Evolutionary conservation across 2,113 vertebrate genomes (phyloP), one percentile per base, ranked within the genome.

Genomic region (Aptenodytes patagonicus): DNA sequence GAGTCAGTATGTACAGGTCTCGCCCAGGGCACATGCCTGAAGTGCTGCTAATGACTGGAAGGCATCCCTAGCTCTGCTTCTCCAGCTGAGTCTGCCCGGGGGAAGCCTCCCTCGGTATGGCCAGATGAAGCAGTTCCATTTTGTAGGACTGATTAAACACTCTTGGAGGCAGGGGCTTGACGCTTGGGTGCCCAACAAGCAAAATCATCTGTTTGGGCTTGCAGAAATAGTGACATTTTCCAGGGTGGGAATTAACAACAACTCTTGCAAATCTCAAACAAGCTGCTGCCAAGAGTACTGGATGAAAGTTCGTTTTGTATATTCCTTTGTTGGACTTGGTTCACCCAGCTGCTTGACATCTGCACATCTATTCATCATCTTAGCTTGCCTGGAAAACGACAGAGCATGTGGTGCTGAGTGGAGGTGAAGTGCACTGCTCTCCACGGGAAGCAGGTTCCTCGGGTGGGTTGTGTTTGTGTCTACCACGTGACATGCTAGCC

Each of bases 11-110:
- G 4, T 34, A 4, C 19, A 29, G 7, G 4, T 57, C 52, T 62
- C 1, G 0, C 36, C 40, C 28, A 10, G n/a, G 22, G 18, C 38
- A 60, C 58, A 15, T 0, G 1, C 20, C 38, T 60, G 15, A 62
- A 61, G 19, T 13, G 36, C 40, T 52, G 51, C 52, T 14, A 9
- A 13, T 42, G 65, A 25, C 55, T 78, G 68, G 55, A 64, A 77
- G 80, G 54, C 60, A 54, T 7, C 60, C 66, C n/a, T 8, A n/a
- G 38, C 31, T 82, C 65, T 73, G 42, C 24, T 82, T 4, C n/a
- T 69, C 19, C 2, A 1, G 21, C 66, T 72, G 28, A 9, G 13
- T 73, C 68, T 92, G 55, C 38, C 47, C 10, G 5, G 47, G 36
- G 34, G 31, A 88, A 5, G 12, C 36, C 66, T 75, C 31, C 46